A percentile compares a stretch with the other conserved stretches of the same genome.
Conservation (phyloP, 64 coral and sea anemone genomes). For the Platygyra sinensis region DNA sequence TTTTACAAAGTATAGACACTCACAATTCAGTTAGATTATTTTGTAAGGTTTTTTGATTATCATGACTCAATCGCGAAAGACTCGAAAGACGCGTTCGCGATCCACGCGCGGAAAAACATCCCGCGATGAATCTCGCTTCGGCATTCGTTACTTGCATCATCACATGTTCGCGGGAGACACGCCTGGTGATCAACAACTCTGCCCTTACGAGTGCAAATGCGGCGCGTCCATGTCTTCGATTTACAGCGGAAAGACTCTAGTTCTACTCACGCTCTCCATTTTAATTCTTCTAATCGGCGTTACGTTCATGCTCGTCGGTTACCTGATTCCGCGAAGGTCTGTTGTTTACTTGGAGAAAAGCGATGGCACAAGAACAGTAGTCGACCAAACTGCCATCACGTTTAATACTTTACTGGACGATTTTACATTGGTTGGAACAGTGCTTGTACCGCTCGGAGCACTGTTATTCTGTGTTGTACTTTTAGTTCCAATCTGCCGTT, state of each 20-base stretch:
- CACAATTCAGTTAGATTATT: not conserved
- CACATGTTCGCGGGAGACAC: conserved; percentile 85
- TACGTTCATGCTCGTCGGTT: conserved; percentile 91
- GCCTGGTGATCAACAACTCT: conserved; percentile 59
- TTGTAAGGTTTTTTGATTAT: not conserved
- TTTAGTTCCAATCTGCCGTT: conserved; percentile 75
- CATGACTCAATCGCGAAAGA: conserved; percentile 63
- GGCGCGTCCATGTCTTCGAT: conserved; percentile 82
- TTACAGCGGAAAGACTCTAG: conserved; percentile 81
- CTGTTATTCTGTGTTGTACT: conserved; percentile 82
- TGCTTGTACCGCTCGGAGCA: conserved; percentile 79
- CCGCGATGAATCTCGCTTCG: conserved; percentile 77
- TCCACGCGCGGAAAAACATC: conserved; percentile 63
- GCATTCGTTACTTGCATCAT: conserved; percentile 95
- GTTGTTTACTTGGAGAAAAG: conserved; percentile 87
- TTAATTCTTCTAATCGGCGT: conserved; percentile 81
- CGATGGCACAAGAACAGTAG: conserved; percentile 67
- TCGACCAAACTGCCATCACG: conserved; percentile 70
- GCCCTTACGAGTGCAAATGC: conserved; percentile 82
- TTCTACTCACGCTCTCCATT: conserved; percentile 70
- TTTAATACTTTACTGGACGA: conserved; percentile 91
- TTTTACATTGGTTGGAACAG: conserved; percentile 88
- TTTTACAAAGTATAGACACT: not conserved
- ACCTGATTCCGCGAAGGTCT: conserved; percentile 77
- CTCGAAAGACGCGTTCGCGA: conserved; percentile 69